A percentile compares a stretch with the other conserved stretches of the same genome.
These are phyloP conservation scores for Cerastis rubricosa DNA, from an alignment of 2,888 invertebrate genomes.

Conservation along the genomic window DNA sequence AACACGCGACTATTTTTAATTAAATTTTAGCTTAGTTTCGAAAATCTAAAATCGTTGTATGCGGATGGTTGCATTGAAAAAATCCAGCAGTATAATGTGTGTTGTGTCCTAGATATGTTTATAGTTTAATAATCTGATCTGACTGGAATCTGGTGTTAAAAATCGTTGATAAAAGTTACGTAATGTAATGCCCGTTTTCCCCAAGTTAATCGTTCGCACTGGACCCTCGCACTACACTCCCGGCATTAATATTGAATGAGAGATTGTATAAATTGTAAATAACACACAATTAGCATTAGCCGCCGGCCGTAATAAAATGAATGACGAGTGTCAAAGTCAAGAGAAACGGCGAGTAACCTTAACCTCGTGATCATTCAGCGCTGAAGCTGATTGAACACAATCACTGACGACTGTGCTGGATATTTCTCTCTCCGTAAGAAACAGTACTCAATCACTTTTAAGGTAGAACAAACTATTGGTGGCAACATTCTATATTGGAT, in stretches of 20 bases:
- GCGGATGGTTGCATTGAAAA: no score
- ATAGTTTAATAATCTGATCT: no score
- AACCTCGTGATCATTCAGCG: constrained; percentile 21
- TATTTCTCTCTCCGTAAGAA: background rate
- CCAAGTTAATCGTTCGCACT: no score
- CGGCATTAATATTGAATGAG: background rate
- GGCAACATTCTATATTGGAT: background rate
- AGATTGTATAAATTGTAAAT: background rate
- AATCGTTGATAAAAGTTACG: background rate
- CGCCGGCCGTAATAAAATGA: constrained; percentile 14
- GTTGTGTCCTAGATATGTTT: no score
- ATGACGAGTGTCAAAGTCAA: constrained; percentile 35
- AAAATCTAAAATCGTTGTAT: no score
- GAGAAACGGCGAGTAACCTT: constrained; percentile 28
- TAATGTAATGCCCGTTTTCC: background rate
- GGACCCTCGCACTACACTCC: no score
- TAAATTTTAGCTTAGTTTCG: no score
- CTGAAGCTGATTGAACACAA: constrained; percentile 17
- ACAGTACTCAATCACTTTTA: constrained; percentile 1
- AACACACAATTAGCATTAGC: background rate
- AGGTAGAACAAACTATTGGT: background rate
- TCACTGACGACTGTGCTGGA: background rate
- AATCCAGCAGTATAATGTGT: no score
- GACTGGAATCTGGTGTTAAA: background rate
- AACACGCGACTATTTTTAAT: no score